phyloP scores from a whole-genome alignment of 2,113 vertebrate genomes.

The Bungarus multicinctus region DNA sequence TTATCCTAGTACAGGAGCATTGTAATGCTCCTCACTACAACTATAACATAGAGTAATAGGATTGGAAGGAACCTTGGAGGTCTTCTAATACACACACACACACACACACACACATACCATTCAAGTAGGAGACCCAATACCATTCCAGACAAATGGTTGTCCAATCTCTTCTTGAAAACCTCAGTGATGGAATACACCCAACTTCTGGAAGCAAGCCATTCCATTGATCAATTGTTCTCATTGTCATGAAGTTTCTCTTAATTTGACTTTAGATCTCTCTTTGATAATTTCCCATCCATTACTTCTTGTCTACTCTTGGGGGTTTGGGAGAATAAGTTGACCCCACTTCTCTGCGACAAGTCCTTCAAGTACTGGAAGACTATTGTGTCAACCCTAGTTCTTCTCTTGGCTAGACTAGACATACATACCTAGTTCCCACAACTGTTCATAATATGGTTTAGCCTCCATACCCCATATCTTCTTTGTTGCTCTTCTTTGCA shows the following conservation, averaged over 20 bases:
- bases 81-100: not conserved
- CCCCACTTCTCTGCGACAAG: too few species aligned
- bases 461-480: too few species aligned
- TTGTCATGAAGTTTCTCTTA: not conserved
- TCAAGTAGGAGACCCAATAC: not conserved
- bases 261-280: not conserved
- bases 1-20: not conserved
- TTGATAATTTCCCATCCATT: not conserved
- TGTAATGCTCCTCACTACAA: not conserved
- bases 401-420: too few species aligned
- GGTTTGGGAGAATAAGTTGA: too few species aligned
- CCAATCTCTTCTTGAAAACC: not conserved
- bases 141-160: not conserved
- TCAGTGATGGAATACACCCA: not conserved
- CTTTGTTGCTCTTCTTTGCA: too few species aligned
- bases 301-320: too few species aligned
- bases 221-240: not conserved
- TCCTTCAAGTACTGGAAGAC: too few species aligned
- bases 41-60: not conserved
- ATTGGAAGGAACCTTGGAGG: not conserved
- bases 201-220: not conserved
- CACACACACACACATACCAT: too few species aligned
- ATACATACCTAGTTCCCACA: too few species aligned
- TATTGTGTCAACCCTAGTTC: too few species aligned
- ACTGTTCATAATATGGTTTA: too few species aligned